These are phyloP conservation scores for Drosophila tropicalis DNA, from an alignment of 1,140 invertebrate genomes.

Conservation along the genomic window DNA sequence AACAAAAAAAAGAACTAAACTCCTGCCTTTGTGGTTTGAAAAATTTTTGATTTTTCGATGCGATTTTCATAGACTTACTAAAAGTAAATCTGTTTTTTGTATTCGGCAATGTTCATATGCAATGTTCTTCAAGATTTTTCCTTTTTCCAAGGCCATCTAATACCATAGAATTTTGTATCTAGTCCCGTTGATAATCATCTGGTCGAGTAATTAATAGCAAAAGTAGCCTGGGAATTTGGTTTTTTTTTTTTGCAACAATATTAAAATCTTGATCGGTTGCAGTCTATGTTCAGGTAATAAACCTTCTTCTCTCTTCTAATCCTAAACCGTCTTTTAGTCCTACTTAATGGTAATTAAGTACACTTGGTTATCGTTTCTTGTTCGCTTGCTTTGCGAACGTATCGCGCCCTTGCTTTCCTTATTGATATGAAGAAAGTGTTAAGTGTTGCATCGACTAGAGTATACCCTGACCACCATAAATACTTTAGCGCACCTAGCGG, in stretches of 20 bases:
- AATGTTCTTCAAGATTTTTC: not conserved
- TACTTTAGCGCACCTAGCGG: too few relatives aligned
- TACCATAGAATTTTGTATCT: not conserved
- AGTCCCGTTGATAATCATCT: not conserved
- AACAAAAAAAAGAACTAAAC: conserved; percentile 12
- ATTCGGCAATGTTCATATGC: not conserved
- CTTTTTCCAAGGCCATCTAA: not conserved
- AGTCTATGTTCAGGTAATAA: not conserved
- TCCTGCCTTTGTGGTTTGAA: conserved; percentile 30
- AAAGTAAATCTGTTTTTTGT: conserved; percentile 41
- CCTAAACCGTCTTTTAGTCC: not conserved
- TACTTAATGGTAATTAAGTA: conserved; percentile 25
- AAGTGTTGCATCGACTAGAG: too few relatives aligned
- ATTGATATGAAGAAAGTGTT: too few relatives aligned
- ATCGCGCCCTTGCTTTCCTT: not conserved
- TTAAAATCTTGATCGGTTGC: not conserved
- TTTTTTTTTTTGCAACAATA: not conserved
- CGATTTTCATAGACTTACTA: conserved; percentile 48
- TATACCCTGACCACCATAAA: too few relatives aligned
- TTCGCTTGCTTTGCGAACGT: not conserved
- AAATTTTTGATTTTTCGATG: conserved; percentile 58
- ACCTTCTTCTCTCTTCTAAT: not conserved
- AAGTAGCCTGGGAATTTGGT: conserved; percentile 5
- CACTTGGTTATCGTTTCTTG: not conserved
- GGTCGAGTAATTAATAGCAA: conserved; percentile 1